phyloP scores from a whole-genome alignment of 2,797 vertebrate genomes.

The Taenioides sp. region DNA sequence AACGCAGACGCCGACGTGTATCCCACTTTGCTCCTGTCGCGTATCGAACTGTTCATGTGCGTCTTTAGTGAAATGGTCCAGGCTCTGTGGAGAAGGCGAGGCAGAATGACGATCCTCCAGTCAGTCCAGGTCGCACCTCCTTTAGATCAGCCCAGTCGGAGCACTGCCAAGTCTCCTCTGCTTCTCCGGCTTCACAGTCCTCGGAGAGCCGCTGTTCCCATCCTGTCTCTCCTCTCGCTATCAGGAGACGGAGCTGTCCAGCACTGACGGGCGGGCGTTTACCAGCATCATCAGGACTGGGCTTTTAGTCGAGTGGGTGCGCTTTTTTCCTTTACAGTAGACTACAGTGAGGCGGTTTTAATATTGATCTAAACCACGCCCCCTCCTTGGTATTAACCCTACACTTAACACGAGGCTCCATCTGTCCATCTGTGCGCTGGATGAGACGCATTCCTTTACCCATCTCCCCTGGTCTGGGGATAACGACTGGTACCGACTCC shows the following conservation, averaged over 20 bases:
- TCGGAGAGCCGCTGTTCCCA: conserved; percentile 23
- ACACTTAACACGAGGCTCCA: conserved; percentile 43
- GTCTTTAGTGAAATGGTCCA: conserved; percentile 4
- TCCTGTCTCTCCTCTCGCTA: conserved; percentile 4
- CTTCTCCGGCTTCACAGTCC: conserved; percentile 18
- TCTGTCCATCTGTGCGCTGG: conserved; percentile 28
- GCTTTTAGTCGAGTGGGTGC: conserved; percentile 26
- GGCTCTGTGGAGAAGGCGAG: conserved; percentile 14
- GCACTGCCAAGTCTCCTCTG: conserved; percentile 26
- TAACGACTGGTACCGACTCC: conserved; percentile 11
- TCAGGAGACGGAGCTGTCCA: conserved; percentile 20
- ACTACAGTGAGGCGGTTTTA: conserved; percentile 49
- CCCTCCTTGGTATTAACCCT: conserved; percentile 66
- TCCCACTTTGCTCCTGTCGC: conserved; percentile 1
- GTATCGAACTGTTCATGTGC: not conserved
- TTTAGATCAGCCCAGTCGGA: conserved; percentile 26
- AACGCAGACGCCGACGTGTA: conserved; percentile 1
- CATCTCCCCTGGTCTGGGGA: conserved; percentile 39
- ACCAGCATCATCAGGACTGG: conserved; percentile 7
- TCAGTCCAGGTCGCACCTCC: conserved; percentile 55
- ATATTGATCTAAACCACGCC: conserved; percentile 65
- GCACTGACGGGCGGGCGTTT: conserved; percentile 9
- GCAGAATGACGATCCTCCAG: conserved; percentile 26
- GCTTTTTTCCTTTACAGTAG: conserved; percentile 42
- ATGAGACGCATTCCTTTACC: conserved; percentile 58